A percentile compares a stretch with the other conserved stretches of the same genome.
Evolutionary conservation across 2,113 vertebrate species (phyloP).

Genomic region (Strix uralensis): DNA sequence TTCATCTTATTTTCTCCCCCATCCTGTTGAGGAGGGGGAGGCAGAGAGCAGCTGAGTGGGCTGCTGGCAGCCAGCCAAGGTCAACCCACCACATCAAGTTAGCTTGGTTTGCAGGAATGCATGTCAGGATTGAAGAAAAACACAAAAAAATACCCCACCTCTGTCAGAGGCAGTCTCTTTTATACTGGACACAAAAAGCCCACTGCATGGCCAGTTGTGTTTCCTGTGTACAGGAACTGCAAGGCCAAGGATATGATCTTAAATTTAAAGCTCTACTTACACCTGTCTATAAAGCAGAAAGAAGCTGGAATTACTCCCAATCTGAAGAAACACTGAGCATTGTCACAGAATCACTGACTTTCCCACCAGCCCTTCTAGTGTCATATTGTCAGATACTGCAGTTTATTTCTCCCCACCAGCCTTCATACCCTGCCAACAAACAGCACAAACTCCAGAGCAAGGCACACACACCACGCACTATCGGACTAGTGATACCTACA

Average conservation of each 20-base stretch:
- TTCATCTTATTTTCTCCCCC: background rate
- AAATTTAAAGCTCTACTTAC: background rate
- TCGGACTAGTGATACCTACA: background rate
- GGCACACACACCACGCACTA: background rate
- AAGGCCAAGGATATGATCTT: background rate
- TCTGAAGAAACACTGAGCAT: background rate
- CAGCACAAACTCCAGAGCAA: background rate
- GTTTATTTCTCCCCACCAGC: background rate
- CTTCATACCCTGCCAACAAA: background rate
- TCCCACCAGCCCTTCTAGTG: background rate
- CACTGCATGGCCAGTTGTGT: background rate
- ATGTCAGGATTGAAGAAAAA: background rate
- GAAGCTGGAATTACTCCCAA: background rate
- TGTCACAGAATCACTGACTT: background rate
- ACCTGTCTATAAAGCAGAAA: background rate
- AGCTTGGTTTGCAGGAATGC: background rate
- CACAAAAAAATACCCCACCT: background rate
- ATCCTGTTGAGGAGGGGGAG: background rate
- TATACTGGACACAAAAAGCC: background rate
- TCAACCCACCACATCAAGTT: background rate
- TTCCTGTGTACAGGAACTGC: background rate
- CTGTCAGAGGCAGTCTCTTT: background rate
- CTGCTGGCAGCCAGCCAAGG: background rate
- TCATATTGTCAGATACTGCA: background rate
- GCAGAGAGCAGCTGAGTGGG: background rate